phyloP scores from a whole-genome alignment of 30 jellyfish, hydroid and myxozoan genomes.

The Cassiopea xamachana region DNA sequence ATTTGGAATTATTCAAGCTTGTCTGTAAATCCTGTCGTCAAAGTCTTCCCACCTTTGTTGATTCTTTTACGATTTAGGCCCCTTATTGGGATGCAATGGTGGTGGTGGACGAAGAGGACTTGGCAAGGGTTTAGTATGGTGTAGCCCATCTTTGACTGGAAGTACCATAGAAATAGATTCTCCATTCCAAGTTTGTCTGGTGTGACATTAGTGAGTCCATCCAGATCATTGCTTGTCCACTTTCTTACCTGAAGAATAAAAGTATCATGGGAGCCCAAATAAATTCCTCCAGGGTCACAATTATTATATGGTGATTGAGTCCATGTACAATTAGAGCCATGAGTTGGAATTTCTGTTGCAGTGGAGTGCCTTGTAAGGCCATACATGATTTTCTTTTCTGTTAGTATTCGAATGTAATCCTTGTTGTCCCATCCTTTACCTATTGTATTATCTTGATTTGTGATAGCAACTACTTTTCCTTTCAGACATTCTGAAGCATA shows the following conservation, averaged over 20 bases:
- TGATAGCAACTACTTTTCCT: constrained; percentile 4
- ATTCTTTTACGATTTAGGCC: constrained; percentile 8
- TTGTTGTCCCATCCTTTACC: constrained; percentile 44
- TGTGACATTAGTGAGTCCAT: constrained; percentile 21
- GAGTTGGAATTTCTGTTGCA: neutral
- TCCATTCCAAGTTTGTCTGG: constrained; percentile 73
- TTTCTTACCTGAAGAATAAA: constrained; percentile 47
- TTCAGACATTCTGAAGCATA: constrained; percentile 8
- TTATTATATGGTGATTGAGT: neutral
- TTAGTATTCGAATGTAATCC: neutral
- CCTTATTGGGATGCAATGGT: constrained; percentile 75
- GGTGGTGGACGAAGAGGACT: constrained; percentile 70
- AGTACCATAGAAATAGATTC: constrained; percentile 53
- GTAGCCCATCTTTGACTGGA: constrained; percentile 45
- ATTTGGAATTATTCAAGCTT: neutral
- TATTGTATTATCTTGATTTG: constrained; percentile 34
- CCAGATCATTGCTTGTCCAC: constrained; percentile 2
- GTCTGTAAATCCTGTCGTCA: neutral
- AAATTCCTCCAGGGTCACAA: constrained; percentile 52
- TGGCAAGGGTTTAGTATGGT: constrained; percentile 74
- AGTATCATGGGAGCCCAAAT: constrained; percentile 80
- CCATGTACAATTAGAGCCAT: constrained; percentile 14
- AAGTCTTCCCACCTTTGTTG: neutral
- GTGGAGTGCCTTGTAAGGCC: constrained; percentile 43
- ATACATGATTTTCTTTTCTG: neutral